Percentiles rank a stretch among this genome's conserved stretches.
These are phyloP conservation scores for Asarcornis scutulata DNA, from an alignment of 2,113 vertebrate species.

Conservation along the genomic window DNA sequence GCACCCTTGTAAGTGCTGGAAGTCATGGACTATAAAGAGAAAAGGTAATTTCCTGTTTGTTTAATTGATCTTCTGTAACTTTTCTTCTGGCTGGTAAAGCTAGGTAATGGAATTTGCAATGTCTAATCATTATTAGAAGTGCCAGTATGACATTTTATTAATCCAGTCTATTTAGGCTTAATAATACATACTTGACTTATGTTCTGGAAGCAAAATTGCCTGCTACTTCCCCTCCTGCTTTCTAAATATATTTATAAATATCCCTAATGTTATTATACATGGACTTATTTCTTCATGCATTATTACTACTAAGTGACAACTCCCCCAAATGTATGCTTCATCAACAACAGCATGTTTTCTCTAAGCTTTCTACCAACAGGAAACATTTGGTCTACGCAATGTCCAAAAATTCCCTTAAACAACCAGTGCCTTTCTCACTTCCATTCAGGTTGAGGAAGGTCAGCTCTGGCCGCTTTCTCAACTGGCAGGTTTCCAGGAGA, in stretches of 20 bases:
- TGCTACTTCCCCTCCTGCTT: slow-evolving; percentile 1
- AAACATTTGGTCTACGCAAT: neutral
- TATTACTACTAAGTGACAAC: neutral
- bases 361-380: neutral
- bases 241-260: slow-evolving; percentile 36
- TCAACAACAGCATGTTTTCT: neutral
- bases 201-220: slow-evolving; percentile 50
- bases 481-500: neutral
- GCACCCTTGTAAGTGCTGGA: slow-evolving; percentile 27
- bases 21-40: slow-evolving; percentile 30
- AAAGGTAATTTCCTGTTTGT: slow-evolving; percentile 69
- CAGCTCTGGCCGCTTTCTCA: neutral
- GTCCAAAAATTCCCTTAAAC: neutral
- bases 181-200: slow-evolving; percentile 56
- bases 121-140: slow-evolving; percentile 67
- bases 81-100: slow-evolving; percentile 54
- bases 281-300: neutral
- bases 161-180: slow-evolving; percentile 62
- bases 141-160: slow-evolving; percentile 74
- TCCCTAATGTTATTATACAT: neutral
- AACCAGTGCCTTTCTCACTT: fast-evolving
- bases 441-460: neutral
- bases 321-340: neutral
- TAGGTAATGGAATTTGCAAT: slow-evolving; percentile 61
- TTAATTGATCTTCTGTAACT: slow-evolving; percentile 71